phyloP scores from a whole-genome alignment of 2,113 vertebrate species.

The Myocastor coypus region DNA sequence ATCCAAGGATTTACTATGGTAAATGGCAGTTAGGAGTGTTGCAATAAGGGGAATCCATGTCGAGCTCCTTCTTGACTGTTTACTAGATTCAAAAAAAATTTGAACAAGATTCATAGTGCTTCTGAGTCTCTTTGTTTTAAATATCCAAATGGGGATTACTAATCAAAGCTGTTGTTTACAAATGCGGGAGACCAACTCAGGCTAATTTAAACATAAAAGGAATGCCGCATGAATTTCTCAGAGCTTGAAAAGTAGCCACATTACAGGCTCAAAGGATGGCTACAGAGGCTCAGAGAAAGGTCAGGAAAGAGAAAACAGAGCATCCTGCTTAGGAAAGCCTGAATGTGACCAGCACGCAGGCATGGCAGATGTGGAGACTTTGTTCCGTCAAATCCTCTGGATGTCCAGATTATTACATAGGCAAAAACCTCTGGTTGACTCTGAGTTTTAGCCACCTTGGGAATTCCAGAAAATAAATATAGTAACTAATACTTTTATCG shows the following conservation, averaged over 20 bases:
- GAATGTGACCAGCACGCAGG: background rate
- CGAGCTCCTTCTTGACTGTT: background rate
- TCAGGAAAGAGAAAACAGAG: background rate
- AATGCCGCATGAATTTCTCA: background rate
- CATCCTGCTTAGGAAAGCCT: background rate
- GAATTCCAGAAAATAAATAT: conserved; percentile 12
- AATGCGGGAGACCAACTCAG: background rate
- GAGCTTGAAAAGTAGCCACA: background rate
- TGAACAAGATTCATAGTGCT: background rate
- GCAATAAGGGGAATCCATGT: background rate
- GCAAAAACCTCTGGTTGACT: background rate
- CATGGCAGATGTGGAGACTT: background rate
- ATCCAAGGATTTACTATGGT: background rate
- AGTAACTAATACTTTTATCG: conserved; percentile 24
- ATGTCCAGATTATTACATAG: background rate
- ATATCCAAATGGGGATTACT: background rate
- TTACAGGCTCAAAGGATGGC: background rate
- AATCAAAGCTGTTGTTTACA: conserved; percentile 5
- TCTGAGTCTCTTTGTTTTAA: background rate
- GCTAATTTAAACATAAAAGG: conserved; percentile 47
- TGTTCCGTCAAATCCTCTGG: background rate
- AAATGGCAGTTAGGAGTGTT: background rate
- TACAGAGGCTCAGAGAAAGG: background rate
- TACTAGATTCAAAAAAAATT: background rate
- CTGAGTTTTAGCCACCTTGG: background rate